Percentiles rank a stretch among this genome's conserved stretches.
These are phyloP conservation scores for Myodes glareolus DNA, from an alignment of 2,113 vertebrate species.

Conservation along the genomic window DNA sequence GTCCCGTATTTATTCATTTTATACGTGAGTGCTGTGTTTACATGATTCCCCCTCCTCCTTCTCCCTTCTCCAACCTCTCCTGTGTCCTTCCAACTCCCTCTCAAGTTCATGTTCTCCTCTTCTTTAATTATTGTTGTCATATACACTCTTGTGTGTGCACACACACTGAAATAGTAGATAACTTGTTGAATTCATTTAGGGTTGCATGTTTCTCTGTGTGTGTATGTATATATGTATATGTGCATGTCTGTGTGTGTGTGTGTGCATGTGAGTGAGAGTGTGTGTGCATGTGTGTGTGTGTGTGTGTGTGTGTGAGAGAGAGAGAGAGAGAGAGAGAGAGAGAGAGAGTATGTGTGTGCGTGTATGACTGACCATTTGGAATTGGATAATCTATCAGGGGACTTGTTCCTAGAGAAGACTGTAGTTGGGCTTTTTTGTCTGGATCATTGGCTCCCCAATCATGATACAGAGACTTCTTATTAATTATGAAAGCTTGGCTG, in stretches of 20 bases:
- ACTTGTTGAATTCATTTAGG: neutral
- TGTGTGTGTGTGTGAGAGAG: neutral
- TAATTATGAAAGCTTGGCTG: neutral
- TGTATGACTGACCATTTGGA: neutral
- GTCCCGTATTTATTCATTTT: neutral
- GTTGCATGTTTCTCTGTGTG: neutral
- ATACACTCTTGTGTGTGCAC: too few species aligned
- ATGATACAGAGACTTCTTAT: neutral
- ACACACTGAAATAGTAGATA: neutral
- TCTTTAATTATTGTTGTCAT: neutral
- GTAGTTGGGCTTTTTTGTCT: neutral
- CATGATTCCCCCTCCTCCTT: neutral
- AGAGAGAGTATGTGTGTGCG: neutral
- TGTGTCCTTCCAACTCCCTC: neutral
- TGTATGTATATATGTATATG: neutral
- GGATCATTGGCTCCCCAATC: neutral
- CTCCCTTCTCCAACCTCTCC: neutral
- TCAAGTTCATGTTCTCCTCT: neutral
- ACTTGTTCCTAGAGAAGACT: neutral
- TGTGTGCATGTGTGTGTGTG: neutral
- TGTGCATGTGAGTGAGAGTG: neutral
- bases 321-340: too few species aligned
- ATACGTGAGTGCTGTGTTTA: too few species aligned
- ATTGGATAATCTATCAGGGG: neutral
- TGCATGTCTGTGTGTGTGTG: neutral